These are phyloP conservation scores for Trisateles emortualis DNA, from an alignment of 2,888 invertebrate species.

Conservation along the genomic window DNA sequence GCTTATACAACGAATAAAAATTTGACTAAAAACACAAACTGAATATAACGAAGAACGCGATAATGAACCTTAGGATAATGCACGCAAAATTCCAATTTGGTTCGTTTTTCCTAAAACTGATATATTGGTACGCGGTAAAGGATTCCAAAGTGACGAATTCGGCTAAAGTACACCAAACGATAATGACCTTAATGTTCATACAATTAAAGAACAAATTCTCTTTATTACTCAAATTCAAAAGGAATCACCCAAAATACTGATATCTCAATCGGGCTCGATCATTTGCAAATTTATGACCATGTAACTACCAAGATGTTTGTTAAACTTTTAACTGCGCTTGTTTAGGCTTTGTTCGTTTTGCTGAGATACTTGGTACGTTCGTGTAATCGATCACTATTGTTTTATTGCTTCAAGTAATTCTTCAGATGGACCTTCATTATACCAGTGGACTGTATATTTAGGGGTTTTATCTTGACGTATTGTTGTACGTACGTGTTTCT, in stretches of 20 bases:
- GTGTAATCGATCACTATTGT: slow-evolving; percentile 43
- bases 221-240: slow-evolving; percentile 13
- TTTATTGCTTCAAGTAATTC: slow-evolving; percentile 34
- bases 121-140: slow-evolving; percentile 53
- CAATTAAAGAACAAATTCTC: slow-evolving; percentile 51
- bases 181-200: slow-evolving; percentile 31
- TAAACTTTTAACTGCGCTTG: slow-evolving; percentile 51
- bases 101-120: slow-evolving; percentile 36
- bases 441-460: slow-evolving; percentile 26
- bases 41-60: too few relatives aligned
- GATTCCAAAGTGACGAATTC: slow-evolving; percentile 52
- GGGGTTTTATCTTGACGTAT: slow-evolving; percentile 16
- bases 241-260: slow-evolving; percentile 57
- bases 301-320: slow-evolving; percentile 68
- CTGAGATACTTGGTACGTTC: slow-evolving; percentile 29
- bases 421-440: slow-evolving; percentile 31
- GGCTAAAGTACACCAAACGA: slow-evolving; percentile 43
- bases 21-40: slow-evolving; percentile 8
- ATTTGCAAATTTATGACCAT: slow-evolving; percentile 67
- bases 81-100: slow-evolving; percentile 34
- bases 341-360: slow-evolving; percentile 45
- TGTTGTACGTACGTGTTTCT: slow-evolving; percentile 15
- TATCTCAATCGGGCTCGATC: slow-evolving; percentile 75
- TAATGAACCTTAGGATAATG: slow-evolving; percentile 19
- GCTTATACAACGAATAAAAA: slow-evolving; percentile 27